These are phyloP conservation scores for Clusia tigrina DNA, from an alignment of 2,888 invertebrate genomes.

Conservation along the genomic window DNA sequence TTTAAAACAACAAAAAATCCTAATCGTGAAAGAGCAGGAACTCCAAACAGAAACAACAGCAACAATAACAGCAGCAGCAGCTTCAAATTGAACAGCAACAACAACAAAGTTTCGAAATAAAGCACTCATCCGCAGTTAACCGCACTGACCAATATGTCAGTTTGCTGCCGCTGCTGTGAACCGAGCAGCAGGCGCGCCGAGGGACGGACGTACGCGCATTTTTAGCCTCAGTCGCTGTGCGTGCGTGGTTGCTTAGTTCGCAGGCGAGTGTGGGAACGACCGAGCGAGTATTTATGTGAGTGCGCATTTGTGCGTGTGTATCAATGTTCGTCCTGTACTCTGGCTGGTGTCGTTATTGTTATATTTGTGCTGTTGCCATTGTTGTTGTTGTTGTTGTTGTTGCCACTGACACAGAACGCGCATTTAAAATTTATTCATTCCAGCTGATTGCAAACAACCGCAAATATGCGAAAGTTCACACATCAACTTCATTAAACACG, in stretches of 20 bases:
- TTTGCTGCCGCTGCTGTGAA: conserved; percentile 15
- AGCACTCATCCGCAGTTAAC: conserved; percentile 24
- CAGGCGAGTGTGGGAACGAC: too few relatives aligned
- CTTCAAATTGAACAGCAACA: too few relatives aligned
- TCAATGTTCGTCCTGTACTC: too few relatives aligned
- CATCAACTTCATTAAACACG: conserved; percentile 21
- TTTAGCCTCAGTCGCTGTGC: not conserved
- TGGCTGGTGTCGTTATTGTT: too few relatives aligned
- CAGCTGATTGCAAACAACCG: conserved; percentile 22
- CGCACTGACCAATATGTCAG: conserved; percentile 24
- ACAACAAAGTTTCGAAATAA: conserved; percentile 14
- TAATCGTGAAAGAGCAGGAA: not conserved
- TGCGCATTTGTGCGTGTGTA: not conserved
- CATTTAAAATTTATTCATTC: conserved; percentile 24
- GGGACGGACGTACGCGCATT: not conserved
- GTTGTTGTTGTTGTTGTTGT: not conserved
- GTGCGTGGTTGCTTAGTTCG: not conserved
- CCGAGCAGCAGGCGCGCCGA: not conserved
- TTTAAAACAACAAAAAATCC: not conserved
- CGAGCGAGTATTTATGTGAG: conserved; percentile 3
- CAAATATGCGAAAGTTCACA: conserved; percentile 34
- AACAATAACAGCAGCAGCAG: not conserved
- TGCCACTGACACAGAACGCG: not conserved
- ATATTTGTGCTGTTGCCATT: not conserved
- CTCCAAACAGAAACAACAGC: not conserved